These are phyloP conservation scores for Umimayanthus kanabou DNA, from an alignment of 92 coral and sea anemone genomes.

Conservation along the genomic window DNA sequence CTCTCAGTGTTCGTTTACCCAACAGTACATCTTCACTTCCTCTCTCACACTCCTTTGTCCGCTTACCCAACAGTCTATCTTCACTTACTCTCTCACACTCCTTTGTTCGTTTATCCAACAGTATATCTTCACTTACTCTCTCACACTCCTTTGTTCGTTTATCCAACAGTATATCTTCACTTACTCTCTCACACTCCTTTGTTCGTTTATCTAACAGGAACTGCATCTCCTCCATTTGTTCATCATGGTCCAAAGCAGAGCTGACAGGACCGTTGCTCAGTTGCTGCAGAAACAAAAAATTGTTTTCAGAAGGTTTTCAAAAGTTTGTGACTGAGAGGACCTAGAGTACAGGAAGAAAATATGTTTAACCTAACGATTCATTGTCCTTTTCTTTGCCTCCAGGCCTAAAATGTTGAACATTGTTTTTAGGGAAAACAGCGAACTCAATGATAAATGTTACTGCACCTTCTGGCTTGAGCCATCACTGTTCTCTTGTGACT, in stretches of 20 bases:
- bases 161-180: slow-evolving; percentile 55
- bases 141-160: slow-evolving; percentile 95
- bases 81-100: slow-evolving; percentile 88
- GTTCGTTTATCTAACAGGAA: slow-evolving; percentile 88
- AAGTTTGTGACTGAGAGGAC: no score
- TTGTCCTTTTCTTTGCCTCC: no score
- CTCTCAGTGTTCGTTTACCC: neutral
- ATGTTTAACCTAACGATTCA: no score
- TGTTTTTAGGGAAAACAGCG: neutral
- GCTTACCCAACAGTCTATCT: slow-evolving; percentile 68
- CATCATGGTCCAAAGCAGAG: slow-evolving; percentile 61
- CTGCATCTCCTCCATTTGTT: slow-evolving; percentile 92
- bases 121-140: slow-evolving; percentile 63
- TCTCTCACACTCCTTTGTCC: slow-evolving; percentile 95
- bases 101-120: slow-evolving; percentile 88
- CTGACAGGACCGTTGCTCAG: slow-evolving; percentile 90
- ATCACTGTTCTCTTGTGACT: slow-evolving; percentile 27
- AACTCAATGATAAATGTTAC: neutral
- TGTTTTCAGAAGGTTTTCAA: neutral
- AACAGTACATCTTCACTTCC: slow-evolving; percentile 37
- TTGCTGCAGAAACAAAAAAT: slow-evolving; percentile 31
- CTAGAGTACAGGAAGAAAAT: no score
- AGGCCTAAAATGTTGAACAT: neutral
- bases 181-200: slow-evolving; percentile 95
- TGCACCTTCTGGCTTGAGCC: slow-evolving; percentile 15